phyloP scores from a whole-genome alignment of 2,797 vertebrate species.

The Neoniphon sammara region DNA sequence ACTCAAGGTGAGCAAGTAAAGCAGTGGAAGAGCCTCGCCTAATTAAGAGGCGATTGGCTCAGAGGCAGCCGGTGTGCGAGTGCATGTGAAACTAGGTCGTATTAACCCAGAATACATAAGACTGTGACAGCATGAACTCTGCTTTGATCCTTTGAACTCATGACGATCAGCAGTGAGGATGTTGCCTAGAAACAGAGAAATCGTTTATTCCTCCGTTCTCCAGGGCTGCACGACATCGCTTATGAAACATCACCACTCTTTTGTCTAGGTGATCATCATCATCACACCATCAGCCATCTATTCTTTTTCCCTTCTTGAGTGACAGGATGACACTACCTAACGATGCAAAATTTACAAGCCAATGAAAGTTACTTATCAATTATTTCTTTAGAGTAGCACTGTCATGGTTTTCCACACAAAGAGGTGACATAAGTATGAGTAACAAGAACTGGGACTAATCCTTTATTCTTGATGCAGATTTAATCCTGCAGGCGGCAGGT shows the following conservation, averaged over 20 bases:
- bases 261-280: not conserved
- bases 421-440: conserved; percentile 48
- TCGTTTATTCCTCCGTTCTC: conserved; percentile 23
- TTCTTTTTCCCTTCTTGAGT: not conserved
- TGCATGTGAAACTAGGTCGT: conserved; percentile 53
- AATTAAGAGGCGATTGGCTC: conserved; percentile 40
- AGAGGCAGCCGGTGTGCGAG: not conserved
- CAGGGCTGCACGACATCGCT: conserved; percentile 1
- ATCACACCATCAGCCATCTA: no score
- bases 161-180: conserved; percentile 7
- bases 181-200: conserved; percentile 75
- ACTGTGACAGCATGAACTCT: conserved; percentile 31
- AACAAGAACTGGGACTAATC: conserved; percentile 25
- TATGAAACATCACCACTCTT: not conserved
- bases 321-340: not conserved
- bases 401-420: conserved; percentile 25
- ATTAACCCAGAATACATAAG: conserved; percentile 31
- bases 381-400: not conserved
- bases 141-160: conserved; percentile 36
- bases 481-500: not conserved
- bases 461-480: conserved; percentile 21
- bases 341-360: not conserved
- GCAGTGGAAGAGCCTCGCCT: conserved; percentile 14
- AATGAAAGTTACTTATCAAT: not conserved
- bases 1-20: conserved; percentile 7